A percentile compares a stretch with the other conserved stretches of the same genome.
phyloP scores from a whole-genome alignment of 1,140 invertebrate species.

The Triops cancriformis region DNA sequence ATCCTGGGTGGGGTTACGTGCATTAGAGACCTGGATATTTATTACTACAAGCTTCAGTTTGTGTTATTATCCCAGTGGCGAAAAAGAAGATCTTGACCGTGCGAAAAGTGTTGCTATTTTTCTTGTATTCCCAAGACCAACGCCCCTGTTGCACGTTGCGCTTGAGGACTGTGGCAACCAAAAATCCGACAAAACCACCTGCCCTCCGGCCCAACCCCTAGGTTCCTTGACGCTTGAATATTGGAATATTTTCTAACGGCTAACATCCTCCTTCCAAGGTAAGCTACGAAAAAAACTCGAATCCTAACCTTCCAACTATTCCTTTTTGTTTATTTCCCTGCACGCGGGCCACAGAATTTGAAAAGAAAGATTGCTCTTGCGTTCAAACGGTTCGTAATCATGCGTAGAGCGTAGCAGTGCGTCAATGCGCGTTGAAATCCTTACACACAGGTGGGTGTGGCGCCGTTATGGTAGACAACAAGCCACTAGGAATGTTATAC shows the following conservation, averaged over 20 bases:
- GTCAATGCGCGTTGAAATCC: background rate
- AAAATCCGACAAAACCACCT: slow-evolving; percentile 2
- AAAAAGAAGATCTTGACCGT: background rate
- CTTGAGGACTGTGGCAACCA: background rate
- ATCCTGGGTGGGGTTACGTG: background rate
- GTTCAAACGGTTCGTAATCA: too few relatives aligned
- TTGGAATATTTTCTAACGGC: background rate
- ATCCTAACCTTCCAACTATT: too few relatives aligned
- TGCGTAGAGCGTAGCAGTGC: too few relatives aligned
- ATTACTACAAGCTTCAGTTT: too few relatives aligned
- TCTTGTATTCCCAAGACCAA: background rate
- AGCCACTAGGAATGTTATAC: background rate
- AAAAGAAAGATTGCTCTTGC: too few relatives aligned
- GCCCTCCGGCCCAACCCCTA: background rate
- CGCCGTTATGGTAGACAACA: background rate
- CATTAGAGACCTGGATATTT: background rate
- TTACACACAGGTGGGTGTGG: slow-evolving; percentile 9
- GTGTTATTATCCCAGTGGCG: too few relatives aligned
- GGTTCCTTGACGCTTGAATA: slow-evolving; percentile 2
- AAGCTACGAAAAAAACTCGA: too few relatives aligned
- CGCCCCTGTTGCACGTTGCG: background rate
- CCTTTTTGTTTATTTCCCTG: too few relatives aligned
- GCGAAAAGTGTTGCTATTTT: background rate
- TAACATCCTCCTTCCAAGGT: background rate
- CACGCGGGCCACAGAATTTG: too few relatives aligned